Conservation (phyloP, 2,113 vertebrate species). For the Mormyrus lacerda region DNA sequence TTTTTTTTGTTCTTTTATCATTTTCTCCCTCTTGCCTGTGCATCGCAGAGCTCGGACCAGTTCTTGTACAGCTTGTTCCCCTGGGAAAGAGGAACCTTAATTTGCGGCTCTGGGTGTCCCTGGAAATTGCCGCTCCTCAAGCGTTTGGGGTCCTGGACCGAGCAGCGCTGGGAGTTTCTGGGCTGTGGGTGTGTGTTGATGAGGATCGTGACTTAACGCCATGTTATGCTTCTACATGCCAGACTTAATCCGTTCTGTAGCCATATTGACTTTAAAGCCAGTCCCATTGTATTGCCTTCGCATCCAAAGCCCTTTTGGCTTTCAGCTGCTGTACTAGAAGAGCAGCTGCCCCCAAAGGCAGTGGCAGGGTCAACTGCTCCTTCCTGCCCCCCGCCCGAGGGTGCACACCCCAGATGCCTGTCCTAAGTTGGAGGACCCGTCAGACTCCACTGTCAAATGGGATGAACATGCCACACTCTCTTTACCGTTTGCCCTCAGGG, state of each 20-base stretch:
- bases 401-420: background rate
- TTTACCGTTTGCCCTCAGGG: background rate
- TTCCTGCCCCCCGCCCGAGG: background rate
- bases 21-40: background rate
- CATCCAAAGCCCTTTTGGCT: background rate
- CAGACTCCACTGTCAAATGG: background rate
- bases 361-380: background rate
- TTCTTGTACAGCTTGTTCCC: background rate
- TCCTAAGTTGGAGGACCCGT: background rate
- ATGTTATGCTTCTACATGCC: conserved; percentile 4
- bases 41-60: background rate
- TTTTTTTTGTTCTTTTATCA: background rate
- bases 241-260: conserved; percentile 12
- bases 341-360: background rate
- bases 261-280: background rate
- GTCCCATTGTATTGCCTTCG: background rate
- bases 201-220: background rate
- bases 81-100: background rate
- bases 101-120: background rate
- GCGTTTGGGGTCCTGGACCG: background rate
- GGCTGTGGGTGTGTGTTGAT: background rate
- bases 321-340: background rate
- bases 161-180: background rate
- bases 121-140: background rate
- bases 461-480: background rate